Evolutionary conservation across 2,888 invertebrate genomes (phyloP).

Genomic region (Volucella bombylans): DNA sequence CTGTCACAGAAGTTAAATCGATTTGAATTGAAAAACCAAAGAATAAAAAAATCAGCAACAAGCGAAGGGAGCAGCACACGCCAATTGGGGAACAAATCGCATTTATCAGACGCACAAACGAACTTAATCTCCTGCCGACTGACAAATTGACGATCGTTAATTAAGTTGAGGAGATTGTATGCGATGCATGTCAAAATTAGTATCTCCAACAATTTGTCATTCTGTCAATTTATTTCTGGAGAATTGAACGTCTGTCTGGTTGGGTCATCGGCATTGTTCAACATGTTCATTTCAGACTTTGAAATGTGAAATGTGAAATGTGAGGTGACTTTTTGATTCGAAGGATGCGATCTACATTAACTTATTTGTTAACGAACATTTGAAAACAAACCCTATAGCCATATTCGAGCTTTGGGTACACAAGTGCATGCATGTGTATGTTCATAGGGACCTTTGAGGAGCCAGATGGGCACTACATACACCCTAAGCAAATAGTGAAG

Average conservation of each 20-base stretch:
- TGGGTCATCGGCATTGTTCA: not conserved
- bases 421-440: too few species aligned
- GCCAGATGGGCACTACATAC: too few species aligned
- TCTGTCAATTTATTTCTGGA: slow-evolving; percentile 47
- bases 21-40: not conserved
- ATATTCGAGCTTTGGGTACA: too few species aligned
- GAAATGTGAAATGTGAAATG: slow-evolving; percentile 39
- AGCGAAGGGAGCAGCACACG: slow-evolving; percentile 29
- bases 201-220: slow-evolving; percentile 66
- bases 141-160: slow-evolving; percentile 74
- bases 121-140: slow-evolving; percentile 56
- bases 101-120: slow-evolving; percentile 60
- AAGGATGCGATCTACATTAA: too few species aligned
- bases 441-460: too few species aligned
- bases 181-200: slow-evolving; percentile 70
- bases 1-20: slow-evolving; percentile 45
- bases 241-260: slow-evolving; percentile 22
- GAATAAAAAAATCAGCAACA: slow-evolving; percentile 8
- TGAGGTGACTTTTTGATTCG: too few species aligned
- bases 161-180: slow-evolving; percentile 71
- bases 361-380: too few species aligned
- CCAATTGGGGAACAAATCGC: slow-evolving; percentile 63
- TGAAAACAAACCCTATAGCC: too few species aligned
- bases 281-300: slow-evolving; percentile 23
- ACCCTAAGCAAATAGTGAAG: too few species aligned